These are phyloP conservation scores for Champsocephalus esox DNA, from an alignment of 2,797 vertebrate genomes.

Conservation along the genomic window DNA sequence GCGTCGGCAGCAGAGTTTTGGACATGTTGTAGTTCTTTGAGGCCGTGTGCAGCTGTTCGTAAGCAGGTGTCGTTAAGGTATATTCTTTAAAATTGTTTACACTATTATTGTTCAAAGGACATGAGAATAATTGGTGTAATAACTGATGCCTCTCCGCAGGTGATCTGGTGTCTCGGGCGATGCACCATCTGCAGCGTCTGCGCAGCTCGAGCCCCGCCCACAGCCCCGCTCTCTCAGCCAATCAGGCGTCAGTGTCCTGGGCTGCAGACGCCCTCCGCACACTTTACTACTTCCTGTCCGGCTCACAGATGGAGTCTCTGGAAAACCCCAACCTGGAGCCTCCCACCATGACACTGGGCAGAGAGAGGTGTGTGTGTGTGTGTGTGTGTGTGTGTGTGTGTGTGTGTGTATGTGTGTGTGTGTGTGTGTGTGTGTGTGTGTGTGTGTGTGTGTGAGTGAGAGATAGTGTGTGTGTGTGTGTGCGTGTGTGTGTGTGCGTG, in stretches of 20 bases:
- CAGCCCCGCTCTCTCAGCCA: constrained; percentile 84
- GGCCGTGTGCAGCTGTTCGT: too few relatives aligned
- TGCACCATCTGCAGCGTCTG: constrained; percentile 93
- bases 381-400: constrained; percentile 8
- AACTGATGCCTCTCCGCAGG: constrained; percentile 76
- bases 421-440: too few relatives aligned
- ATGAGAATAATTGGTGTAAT: background rate
- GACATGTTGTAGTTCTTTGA: too few relatives aligned
- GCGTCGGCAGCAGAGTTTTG: too few relatives aligned
- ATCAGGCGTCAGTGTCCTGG: constrained; percentile 90
- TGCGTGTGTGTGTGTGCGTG: too few relatives aligned
- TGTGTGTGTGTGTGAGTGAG: too few relatives aligned
- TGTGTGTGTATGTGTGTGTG: background rate
- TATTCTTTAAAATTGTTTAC: background rate
- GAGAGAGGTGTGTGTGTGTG: constrained; percentile 82
- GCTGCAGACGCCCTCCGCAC: constrained; percentile 92
- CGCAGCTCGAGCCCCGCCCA: constrained; percentile 78
- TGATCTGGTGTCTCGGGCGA: constrained; percentile 93
- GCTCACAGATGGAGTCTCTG: constrained; percentile 93
- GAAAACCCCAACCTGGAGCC: constrained; percentile 95
- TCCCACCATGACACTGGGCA: constrained; percentile 88
- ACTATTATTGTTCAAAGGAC: background rate
- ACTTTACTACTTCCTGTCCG: constrained; percentile 96
- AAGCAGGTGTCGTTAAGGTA: too few relatives aligned
- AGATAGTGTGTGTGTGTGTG: too few relatives aligned